phyloP scores from a whole-genome alignment of 1,140 invertebrate genomes.

The Drosophila sulfurigaster region DNA sequence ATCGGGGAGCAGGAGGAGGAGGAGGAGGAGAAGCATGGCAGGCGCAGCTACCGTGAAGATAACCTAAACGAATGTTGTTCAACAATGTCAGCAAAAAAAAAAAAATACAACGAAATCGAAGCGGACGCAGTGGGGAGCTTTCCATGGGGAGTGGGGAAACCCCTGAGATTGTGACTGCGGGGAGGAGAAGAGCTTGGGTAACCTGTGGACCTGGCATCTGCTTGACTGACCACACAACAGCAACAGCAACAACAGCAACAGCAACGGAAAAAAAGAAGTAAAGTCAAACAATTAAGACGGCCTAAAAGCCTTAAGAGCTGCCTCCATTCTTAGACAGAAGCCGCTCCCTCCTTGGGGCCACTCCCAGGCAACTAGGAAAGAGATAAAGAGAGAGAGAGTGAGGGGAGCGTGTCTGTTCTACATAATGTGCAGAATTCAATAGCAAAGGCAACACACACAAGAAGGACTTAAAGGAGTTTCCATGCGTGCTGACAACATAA shows the following conservation, averaged over 20 bases:
- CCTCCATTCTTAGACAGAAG: slow-evolving; percentile 40
- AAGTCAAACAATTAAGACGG: slow-evolving; percentile 71
- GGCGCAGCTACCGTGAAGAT: slow-evolving; percentile 37
- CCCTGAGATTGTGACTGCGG: neutral
- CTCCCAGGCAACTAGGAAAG: slow-evolving; percentile 25
- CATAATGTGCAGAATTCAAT: slow-evolving; percentile 17
- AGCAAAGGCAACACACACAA: neutral
- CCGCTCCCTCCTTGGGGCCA: slow-evolving; percentile 33
- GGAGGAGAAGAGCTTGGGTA: neutral
- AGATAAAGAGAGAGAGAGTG: neutral
- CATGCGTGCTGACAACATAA: slow-evolving; percentile 69
- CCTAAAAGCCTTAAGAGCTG: slow-evolving; percentile 69
- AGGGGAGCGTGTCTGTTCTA: slow-evolving; percentile 16
- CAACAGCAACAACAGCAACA: neutral
- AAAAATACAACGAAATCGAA: slow-evolving; percentile 26
- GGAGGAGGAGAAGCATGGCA: too few species aligned
- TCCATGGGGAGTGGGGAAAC: neutral
- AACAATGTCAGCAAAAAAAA: slow-evolving; percentile 46
- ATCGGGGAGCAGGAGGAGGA: slow-evolving; percentile 14
- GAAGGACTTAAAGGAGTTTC: slow-evolving; percentile 34
- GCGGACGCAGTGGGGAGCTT: too few species aligned
- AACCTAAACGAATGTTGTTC: slow-evolving; percentile 56
- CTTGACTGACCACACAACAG: slow-evolving; percentile 23
- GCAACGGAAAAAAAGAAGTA: slow-evolving; percentile 14
- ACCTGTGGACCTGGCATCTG: neutral